These are phyloP conservation scores for Drosophila limbata DNA, from an alignment of 2,888 invertebrate genomes.

Conservation along the genomic window DNA sequence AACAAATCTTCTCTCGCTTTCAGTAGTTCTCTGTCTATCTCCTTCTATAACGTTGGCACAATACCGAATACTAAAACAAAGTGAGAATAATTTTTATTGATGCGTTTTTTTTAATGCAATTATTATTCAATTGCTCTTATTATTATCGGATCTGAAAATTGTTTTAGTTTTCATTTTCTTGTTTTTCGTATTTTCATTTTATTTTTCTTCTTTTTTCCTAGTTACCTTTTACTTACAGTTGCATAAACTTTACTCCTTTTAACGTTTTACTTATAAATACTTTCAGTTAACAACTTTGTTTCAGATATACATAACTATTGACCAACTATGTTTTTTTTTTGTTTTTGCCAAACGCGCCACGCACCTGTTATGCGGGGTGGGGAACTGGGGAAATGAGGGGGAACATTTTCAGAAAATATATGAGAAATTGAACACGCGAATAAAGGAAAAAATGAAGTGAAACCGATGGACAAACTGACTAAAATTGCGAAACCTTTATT, in stretches of 20 bases:
- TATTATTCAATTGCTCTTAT: slow-evolving; percentile 40
- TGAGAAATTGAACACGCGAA: not conserved
- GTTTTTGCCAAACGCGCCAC: slow-evolving; percentile 36
- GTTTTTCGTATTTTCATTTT: slow-evolving; percentile 6
- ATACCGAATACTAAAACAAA: slow-evolving; percentile 36
- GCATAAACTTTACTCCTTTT: slow-evolving; percentile 57
- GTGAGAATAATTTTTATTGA: slow-evolving; percentile 50
- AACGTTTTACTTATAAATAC: slow-evolving; percentile 71
- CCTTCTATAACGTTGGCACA: slow-evolving; percentile 25
- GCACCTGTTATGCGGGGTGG: slow-evolving; percentile 1
- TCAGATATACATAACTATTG: slow-evolving; percentile 60
- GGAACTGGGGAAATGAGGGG: not conserved
- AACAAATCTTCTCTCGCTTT: slow-evolving; percentile 36
- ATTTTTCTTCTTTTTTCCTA: slow-evolving; percentile 31
- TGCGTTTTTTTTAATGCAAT: slow-evolving; percentile 31
- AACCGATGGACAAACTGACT: slow-evolving; percentile 45
- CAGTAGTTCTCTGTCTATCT: not conserved
- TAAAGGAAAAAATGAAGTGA: slow-evolving; percentile 32
- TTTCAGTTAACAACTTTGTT: slow-evolving; percentile 76
- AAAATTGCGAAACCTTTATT: slow-evolving; percentile 49
- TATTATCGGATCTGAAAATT: slow-evolving; percentile 39
- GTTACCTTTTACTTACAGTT: slow-evolving; percentile 49
- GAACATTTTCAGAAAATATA: slow-evolving; percentile 3
- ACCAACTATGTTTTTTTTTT: slow-evolving; percentile 47
- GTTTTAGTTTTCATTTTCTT: slow-evolving; percentile 19